These are phyloP conservation scores for Mormoops blainvillei DNA, from an alignment of 2,113 vertebrate species.

Conservation along the genomic window DNA sequence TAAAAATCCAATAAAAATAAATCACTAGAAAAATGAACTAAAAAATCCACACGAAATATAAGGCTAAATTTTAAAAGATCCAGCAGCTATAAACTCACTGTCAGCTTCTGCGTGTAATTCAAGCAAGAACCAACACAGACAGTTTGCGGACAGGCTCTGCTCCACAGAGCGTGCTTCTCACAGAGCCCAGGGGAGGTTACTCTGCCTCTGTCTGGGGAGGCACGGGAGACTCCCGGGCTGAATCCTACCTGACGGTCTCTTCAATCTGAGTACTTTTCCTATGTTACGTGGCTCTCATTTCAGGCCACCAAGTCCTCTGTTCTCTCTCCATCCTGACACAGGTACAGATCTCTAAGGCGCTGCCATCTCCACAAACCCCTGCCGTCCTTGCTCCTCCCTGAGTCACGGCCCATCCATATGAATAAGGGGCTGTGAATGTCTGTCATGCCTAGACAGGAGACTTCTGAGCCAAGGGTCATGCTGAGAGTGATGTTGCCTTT, in stretches of 20 bases:
- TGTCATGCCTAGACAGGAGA: not conserved
- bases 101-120: not conserved
- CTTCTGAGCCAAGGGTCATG: not conserved
- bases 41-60: not conserved
- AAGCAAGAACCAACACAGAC: not conserved
- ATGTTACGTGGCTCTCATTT: not conserved
- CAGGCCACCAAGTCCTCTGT: not conserved
- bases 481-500: not conserved
- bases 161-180: not conserved
- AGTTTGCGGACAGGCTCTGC: not conserved
- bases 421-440: not conserved
- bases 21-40: not conserved
- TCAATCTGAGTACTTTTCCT: not conserved
- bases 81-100: not conserved
- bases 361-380: not conserved
- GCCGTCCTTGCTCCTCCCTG: not conserved
- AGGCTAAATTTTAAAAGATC: not conserved
- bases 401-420: fast-evolving
- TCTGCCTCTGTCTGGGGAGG: not conserved
- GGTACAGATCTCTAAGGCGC: not conserved
- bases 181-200: no score
- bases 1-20: slow-evolving; percentile 3
- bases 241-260: not conserved
- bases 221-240: not conserved
- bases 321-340: not conserved